phyloP scores from a whole-genome alignment of 1,140 invertebrate genomes.

The Venustaconcha ellipsiformis region DNA sequence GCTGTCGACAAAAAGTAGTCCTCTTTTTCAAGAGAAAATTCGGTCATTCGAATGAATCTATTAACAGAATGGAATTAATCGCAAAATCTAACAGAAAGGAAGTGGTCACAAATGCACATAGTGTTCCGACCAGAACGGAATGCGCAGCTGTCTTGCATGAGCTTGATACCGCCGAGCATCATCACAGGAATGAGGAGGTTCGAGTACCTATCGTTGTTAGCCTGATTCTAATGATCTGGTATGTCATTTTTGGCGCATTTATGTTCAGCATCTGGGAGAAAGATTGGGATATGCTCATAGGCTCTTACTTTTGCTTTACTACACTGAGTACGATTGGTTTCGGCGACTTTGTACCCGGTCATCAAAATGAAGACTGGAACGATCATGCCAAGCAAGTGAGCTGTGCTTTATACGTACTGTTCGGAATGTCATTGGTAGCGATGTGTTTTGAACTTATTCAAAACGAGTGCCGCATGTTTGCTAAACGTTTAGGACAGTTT shows the following conservation, averaged over 20 bases:
- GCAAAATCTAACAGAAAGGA: not conserved
- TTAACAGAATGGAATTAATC: not conserved
- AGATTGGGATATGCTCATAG: constrained; percentile 90
- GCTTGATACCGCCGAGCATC: not conserved
- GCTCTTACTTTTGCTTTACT: constrained; percentile 95
- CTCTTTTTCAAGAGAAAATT: not conserved
- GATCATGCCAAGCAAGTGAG: constrained; percentile 60
- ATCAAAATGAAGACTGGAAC: constrained; percentile 71
- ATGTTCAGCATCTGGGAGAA: constrained; percentile 70
- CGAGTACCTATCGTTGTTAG: constrained; percentile 65
- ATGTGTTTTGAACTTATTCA: constrained; percentile 99
- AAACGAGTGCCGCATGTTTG: constrained; percentile 76
- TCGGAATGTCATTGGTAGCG: constrained; percentile 96
- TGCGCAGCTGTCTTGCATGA: not conserved
- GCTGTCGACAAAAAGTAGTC: constrained; percentile 24
- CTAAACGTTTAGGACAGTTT: not conserved
- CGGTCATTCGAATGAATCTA: too few species aligned
- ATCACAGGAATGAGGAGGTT: constrained; percentile 41
- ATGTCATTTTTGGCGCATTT: constrained; percentile 66
- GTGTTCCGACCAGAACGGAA: not conserved
- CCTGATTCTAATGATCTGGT: constrained; percentile 62
- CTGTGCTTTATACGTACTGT: constrained; percentile 73
- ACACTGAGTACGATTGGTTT: constrained; percentile 87
- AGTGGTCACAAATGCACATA: not conserved
- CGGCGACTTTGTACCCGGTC: constrained; percentile 94